Evolutionary conservation across 2,888 invertebrate species (phyloP).

Genomic region (Orthosia gracilis): DNA sequence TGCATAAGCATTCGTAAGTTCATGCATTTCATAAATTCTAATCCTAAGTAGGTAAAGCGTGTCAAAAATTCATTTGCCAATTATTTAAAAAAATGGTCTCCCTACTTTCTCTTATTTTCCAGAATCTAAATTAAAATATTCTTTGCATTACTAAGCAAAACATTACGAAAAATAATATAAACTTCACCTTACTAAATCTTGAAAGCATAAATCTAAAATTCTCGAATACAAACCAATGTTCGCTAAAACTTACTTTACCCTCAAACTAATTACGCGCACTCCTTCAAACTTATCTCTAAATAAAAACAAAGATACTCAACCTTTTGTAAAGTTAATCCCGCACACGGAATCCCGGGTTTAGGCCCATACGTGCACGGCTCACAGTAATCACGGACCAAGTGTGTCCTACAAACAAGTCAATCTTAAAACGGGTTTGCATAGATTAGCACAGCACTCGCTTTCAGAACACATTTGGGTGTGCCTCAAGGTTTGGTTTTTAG

Average conservation of each 20-base stretch:
- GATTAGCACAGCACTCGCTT: slow-evolving; percentile 84
- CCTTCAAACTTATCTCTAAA: slow-evolving; percentile 6
- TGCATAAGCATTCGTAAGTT: too few species aligned
- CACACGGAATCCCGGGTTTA: slow-evolving; percentile 72
- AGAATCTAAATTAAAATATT: too few species aligned
- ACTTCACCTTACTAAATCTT: not conserved
- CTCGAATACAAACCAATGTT: not conserved
- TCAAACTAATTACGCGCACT: not conserved
- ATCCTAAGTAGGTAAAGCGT: too few species aligned
- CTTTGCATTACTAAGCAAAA: too few species aligned
- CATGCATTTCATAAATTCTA: too few species aligned
- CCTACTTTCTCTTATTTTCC: too few species aligned
- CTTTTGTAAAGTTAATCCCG: slow-evolving; percentile 56
- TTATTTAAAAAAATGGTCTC: too few species aligned
- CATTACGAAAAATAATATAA: not conserved
- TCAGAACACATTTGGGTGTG: slow-evolving; percentile 77
- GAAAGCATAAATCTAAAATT: not conserved
- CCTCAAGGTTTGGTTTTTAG: slow-evolving; percentile 50
- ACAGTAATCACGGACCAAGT: slow-evolving; percentile 78
- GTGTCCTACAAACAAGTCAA: slow-evolving; percentile 86
- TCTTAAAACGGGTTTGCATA: slow-evolving; percentile 87
- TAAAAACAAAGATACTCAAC: slow-evolving; percentile 42
- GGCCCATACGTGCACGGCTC: slow-evolving; percentile 70
- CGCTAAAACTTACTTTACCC: not conserved
- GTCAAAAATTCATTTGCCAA: too few species aligned